Conservation (phyloP, 2,888 invertebrate species). For the Nomada lathburiana region DNA sequence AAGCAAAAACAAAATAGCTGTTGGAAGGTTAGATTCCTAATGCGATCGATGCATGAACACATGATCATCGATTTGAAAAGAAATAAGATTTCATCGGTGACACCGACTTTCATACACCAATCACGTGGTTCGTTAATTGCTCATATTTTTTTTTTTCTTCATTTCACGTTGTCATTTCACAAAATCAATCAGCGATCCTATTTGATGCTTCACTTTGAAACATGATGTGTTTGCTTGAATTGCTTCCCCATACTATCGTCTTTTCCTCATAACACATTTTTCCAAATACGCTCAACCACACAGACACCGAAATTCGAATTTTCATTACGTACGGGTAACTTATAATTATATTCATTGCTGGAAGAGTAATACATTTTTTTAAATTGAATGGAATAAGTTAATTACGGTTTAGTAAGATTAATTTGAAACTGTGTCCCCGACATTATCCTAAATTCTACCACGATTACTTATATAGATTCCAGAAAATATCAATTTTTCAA, state of each 20-base stretch:
- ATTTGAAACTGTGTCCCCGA: too few species aligned
- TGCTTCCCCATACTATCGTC: constrained; percentile 18
- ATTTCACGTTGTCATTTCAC: background rate
- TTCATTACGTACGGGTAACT: background rate
- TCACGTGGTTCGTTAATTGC: background rate
- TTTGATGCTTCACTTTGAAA: constrained; percentile 1
- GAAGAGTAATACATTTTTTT: background rate
- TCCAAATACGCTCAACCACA: background rate
- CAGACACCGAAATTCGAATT: background rate
- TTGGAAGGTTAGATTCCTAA: constrained; percentile 9
- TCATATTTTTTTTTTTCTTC: background rate
- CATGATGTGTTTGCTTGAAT: constrained; percentile 25
- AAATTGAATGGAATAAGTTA: background rate
- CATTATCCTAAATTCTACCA: too few species aligned
- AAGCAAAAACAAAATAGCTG: background rate
- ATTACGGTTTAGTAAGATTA: too few species aligned
- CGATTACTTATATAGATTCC: too few species aligned
- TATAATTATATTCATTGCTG: background rate
- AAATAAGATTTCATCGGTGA: background rate
- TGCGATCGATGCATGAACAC: constrained; percentile 11
- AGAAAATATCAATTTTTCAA: too few species aligned
- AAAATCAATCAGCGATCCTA: background rate
- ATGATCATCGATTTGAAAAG: background rate
- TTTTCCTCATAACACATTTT: background rate
- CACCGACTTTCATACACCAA: background rate